Evolutionary conservation across 1,140 invertebrate genomes (phyloP).

Genomic region (Pseudobourletiella spinata): DNA sequence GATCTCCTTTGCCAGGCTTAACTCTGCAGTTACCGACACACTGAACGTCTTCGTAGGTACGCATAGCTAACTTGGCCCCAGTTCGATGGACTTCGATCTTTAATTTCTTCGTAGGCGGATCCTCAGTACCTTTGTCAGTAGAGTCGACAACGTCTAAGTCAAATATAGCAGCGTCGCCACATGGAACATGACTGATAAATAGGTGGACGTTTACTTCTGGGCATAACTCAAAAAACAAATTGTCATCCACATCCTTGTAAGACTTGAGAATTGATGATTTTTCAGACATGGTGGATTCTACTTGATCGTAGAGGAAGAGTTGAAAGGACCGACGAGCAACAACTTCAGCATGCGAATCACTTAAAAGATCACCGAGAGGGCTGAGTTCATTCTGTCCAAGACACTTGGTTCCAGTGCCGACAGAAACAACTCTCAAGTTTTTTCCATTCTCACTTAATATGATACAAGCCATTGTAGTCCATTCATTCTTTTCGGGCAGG

Average conservation of each 20-base stretch:
- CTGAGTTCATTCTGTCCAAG: conserved; percentile 63
- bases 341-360: conserved; percentile 88
- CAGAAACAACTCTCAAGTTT: conserved; percentile 54
- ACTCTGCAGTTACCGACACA: conserved; percentile 63
- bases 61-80: conserved; percentile 47
- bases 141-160: conserved; percentile 35
- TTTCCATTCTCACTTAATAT: conserved; percentile 40
- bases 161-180: conserved; percentile 90
- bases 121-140: neutral
- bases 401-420: conserved; percentile 87
- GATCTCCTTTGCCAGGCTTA: conserved; percentile 85
- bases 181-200: conserved; percentile 77
- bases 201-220: conserved; percentile 64
- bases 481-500: conserved; percentile 51
- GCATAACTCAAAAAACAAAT: neutral
- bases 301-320: conserved; percentile 61
- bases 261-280: neutral
- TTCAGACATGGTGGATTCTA: conserved; percentile 36
- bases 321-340: conserved; percentile 71
- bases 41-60: conserved; percentile 51
- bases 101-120: conserved; percentile 1
- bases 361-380: conserved; percentile 58
- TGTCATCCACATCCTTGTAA: no score
- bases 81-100: conserved; percentile 19
- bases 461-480: conserved; percentile 72